These are phyloP conservation scores for Nannoperca australis DNA, from an alignment of 2,797 vertebrate species.

Conservation along the genomic window DNA sequence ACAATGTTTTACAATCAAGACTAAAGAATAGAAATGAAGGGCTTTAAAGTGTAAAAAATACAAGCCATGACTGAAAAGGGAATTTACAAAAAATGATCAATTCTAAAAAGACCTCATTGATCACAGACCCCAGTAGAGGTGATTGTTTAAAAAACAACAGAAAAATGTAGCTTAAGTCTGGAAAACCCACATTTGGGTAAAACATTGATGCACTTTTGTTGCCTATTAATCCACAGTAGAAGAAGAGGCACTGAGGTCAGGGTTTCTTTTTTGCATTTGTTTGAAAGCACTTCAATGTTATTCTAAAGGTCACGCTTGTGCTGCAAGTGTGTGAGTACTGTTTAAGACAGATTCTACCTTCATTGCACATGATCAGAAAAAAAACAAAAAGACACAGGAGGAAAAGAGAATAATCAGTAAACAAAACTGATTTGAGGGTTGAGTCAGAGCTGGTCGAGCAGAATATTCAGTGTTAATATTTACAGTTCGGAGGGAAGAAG, in stretches of 20 bases:
- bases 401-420: constrained; percentile 25
- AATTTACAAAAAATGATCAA: constrained; percentile 30
- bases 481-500: constrained; percentile 58
- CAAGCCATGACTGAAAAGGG: constrained; percentile 25
- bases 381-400: constrained; percentile 12
- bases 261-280: constrained; percentile 72
- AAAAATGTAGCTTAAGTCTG: constrained; percentile 57
- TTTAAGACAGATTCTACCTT: constrained; percentile 85
- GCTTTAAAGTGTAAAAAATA: constrained; percentile 35
- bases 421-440: constrained; percentile 35
- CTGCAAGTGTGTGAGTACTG: constrained; percentile 77
- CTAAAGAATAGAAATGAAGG: constrained; percentile 23
- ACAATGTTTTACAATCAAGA: constrained; percentile 47
- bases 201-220: constrained; percentile 24
- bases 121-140: constrained; percentile 33
- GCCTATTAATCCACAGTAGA: constrained; percentile 74
- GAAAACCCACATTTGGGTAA: constrained; percentile 46
- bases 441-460: constrained; percentile 53
- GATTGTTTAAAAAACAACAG: constrained; percentile 50
- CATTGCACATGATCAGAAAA: constrained; percentile 85
- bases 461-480: constrained; percentile 62
- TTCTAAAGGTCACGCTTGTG: constrained; percentile 70
- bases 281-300: constrained; percentile 67
- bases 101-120: constrained; percentile 37
- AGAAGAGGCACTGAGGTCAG: constrained; percentile 91